These are phyloP conservation scores for Pantelozetes paolii DNA, from an alignment of 2,888 invertebrate genomes.

Conservation along the genomic window DNA sequence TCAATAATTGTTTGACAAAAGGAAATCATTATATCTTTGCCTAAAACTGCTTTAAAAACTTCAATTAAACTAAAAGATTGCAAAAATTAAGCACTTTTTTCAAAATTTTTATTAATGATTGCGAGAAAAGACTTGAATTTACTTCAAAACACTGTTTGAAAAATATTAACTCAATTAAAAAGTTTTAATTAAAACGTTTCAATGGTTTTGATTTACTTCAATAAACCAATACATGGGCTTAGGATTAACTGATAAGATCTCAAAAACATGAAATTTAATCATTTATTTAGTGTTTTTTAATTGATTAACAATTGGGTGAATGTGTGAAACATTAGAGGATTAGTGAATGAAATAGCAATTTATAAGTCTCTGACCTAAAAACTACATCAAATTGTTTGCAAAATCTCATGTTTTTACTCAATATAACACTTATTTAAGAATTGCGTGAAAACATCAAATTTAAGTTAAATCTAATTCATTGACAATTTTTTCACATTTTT, in stretches of 20 bases:
- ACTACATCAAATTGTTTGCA: no score
- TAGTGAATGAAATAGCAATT: neutral
- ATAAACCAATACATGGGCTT: neutral
- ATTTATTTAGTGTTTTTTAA: no score
- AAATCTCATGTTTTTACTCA: no score
- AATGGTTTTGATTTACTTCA: neutral
- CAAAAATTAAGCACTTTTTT: neutral
- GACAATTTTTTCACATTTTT: no score
- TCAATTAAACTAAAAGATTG: neutral
- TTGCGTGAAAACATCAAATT: no score
- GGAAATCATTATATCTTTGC: neutral
- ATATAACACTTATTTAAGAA: no score
- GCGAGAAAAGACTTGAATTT: no score
- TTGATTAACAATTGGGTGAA: neutral
- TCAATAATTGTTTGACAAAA: neutral
- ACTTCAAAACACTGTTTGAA: no score
- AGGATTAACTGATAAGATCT: neutral
- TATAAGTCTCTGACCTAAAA: constrained; percentile 5
- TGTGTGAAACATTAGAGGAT: neutral
- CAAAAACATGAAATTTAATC: no score
- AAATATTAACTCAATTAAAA: no score
- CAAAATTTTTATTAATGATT: no score
- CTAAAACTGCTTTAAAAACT: neutral
- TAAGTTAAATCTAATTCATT: no score
- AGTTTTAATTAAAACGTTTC: neutral